phyloP scores from a whole-genome alignment of 2,888 invertebrate species.

The Ctena decussata region DNA sequence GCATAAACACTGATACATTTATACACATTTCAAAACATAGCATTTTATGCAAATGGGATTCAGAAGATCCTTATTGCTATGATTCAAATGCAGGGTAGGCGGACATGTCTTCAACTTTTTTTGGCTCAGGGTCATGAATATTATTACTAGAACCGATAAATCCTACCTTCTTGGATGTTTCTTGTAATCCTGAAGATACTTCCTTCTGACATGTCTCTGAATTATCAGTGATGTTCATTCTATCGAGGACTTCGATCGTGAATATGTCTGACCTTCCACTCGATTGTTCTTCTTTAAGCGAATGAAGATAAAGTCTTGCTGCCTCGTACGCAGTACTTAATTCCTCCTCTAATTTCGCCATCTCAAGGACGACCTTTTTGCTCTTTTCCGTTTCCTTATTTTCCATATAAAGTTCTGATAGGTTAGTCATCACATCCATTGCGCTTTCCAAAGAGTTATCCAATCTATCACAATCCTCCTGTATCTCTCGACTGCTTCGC shows the following conservation, averaged over 20 bases:
- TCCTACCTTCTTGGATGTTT: background rate
- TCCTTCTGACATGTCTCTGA: background rate
- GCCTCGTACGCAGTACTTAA: background rate
- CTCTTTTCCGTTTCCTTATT: background rate
- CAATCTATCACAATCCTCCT: background rate
- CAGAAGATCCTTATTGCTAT: no score
- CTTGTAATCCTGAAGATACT: background rate
- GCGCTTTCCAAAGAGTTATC: background rate
- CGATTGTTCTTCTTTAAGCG: background rate
- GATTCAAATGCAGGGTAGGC: background rate
- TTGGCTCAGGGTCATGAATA: background rate
- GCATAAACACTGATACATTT: no score
- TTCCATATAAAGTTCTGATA: background rate
- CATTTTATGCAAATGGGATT: no score
- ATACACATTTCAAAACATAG: no score
- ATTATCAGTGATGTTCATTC: slow-evolving; percentile 2
- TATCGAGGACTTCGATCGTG: background rate
- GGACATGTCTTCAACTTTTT: background rate
- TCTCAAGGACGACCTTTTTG: background rate
- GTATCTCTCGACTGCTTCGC: background rate
- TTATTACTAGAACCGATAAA: background rate
- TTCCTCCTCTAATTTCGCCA: background rate
- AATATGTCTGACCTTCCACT: background rate
- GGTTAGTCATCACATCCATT: background rate
- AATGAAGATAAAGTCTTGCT: background rate